phyloP scores from a whole-genome alignment of 1,140 invertebrate species.

The Pomacea maculata region DNA sequence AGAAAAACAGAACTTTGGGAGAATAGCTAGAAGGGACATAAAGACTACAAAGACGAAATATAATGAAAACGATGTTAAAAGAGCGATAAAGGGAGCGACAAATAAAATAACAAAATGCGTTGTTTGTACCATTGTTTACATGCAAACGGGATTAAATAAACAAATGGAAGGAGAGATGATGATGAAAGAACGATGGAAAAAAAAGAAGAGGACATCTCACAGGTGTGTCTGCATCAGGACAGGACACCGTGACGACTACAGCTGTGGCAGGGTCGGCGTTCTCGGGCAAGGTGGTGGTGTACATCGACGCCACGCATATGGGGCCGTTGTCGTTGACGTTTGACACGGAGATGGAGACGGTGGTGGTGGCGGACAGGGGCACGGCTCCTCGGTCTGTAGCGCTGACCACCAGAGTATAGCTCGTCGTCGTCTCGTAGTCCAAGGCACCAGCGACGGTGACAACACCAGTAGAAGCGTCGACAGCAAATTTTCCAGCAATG shows the following conservation, averaged over 20 bases:
- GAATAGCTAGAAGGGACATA: no score
- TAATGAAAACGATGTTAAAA: no score
- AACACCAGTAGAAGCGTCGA: constrained; percentile 33
- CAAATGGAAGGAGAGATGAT: no score
- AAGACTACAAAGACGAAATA: no score
- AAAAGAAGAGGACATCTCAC: background rate
- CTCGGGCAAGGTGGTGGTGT: constrained; percentile 30
- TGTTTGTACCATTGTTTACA: no score
- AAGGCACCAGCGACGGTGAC: constrained; percentile 31
- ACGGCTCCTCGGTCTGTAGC: constrained; percentile 38
- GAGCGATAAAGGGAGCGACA: no score
- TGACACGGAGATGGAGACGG: constrained; percentile 33
- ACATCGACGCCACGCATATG: constrained; percentile 25
- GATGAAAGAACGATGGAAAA: no score
- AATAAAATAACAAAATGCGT: no score
- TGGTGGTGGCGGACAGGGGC: constrained; percentile 10
- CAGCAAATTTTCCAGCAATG: constrained; percentile 26
- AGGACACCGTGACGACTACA: constrained; percentile 32
- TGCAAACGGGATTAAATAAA: no score
- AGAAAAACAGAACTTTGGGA: no score
- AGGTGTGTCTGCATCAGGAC: constrained; percentile 35
- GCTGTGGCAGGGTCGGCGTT: constrained; percentile 15
- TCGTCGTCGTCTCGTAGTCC: constrained; percentile 43
- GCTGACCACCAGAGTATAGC: constrained; percentile 40
- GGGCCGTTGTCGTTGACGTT: constrained; percentile 45